Conservation (phyloP, 2,113 vertebrate species). For the Loxodonta africana region DNA sequence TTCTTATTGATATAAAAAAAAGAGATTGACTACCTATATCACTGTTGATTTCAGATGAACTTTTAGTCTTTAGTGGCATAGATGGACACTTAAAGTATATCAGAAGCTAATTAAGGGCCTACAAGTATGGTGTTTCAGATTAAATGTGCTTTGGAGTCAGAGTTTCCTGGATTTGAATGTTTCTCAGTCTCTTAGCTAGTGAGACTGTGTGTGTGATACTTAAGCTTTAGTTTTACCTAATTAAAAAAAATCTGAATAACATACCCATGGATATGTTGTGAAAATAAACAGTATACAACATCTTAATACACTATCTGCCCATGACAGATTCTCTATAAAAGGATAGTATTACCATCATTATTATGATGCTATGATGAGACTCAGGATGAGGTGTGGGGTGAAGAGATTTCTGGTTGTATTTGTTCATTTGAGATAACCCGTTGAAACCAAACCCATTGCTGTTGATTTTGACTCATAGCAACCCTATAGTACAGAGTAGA, state of each 20-base stretch:
- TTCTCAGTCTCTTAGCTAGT: background rate
- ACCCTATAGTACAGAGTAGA: too few species aligned
- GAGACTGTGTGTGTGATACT: background rate
- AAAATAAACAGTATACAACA: background rate
- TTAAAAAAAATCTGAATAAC: background rate
- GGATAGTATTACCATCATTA: too few species aligned
- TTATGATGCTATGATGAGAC: background rate
- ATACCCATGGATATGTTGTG: background rate
- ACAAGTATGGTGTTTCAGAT: background rate
- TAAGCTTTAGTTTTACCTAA: background rate
- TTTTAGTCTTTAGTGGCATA: background rate
- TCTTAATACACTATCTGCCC: background rate
- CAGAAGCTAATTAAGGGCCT: background rate
- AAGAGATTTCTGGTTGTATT: background rate
- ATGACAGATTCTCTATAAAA: background rate
- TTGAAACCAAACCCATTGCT: too few species aligned
- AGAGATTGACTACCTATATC: background rate
- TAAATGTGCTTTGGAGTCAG: background rate
- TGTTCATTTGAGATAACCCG: background rate
- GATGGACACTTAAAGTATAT: background rate
- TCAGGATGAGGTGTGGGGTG: background rate
- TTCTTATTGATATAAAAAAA: background rate
- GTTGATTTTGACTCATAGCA: background rate
- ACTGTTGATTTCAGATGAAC: background rate
- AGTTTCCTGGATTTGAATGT: background rate